Base-by-base conservation (phyloP, 2,888 invertebrate species). In the Lamproptera curius region DNA sequence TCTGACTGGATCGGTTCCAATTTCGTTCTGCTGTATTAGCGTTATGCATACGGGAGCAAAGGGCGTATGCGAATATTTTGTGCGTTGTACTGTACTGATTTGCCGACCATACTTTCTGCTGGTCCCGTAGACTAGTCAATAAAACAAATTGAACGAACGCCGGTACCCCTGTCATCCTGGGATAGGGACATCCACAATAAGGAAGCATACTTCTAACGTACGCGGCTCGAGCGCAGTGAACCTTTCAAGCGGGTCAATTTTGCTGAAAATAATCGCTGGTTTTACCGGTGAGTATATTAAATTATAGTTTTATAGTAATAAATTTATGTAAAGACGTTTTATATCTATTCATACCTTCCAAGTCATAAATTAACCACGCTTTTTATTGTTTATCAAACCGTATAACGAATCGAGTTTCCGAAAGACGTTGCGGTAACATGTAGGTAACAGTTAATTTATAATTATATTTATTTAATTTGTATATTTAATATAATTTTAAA, bases 141-240 rank as follows among this genome's bases (percentile, higher is more conserved):
- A 60, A 54, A 55, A 59, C 57, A 57, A 51, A 49, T 47, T 41
- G 16, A 36, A 47, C 54, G 60, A 65, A 63, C 66, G 61, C 45
- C 37, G 34, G 57, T 58, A 20, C 48, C 56, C 59, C 61, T 56
- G 58, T 59, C 63, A 60, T 72, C 67, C 67, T 62, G 65, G 44
- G 40, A 61, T 63, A 48, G 52, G 49, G 44, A 44, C 37, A 40
- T 39, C 40, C 54, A 45, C 28, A 40, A 36, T 11, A 13, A 14
- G 43, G 47, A 49, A 45, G 46, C 46, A 45, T 43, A 36, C 31
- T 26, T 17, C 16, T 15, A 34, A 23, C 17, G 2, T 11, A 39
- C 9, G 16, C 26, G n/a, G n/a, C n/a, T n/a, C n/a, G 10, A 36
- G 31, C 16, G 14, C 20, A 41, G 41, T 42, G 31, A 42, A 31